Evolutionary conservation across 2,113 vertebrate species (phyloP), one percentile per base, ranked within the genome.

Genomic region (Grantiella picta): DNA sequence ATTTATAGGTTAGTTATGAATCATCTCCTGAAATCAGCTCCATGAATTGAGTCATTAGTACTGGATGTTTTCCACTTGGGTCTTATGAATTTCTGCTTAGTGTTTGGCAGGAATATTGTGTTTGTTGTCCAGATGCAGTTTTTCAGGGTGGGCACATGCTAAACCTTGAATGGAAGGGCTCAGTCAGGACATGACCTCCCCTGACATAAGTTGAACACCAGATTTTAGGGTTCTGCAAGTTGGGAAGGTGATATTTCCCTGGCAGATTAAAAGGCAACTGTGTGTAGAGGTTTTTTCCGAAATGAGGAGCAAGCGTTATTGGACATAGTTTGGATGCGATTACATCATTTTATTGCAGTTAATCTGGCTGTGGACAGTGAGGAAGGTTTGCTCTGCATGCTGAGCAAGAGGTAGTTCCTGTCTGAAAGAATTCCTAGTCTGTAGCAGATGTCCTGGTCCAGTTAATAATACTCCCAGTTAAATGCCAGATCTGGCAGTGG

Each of bases 11-110:
- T 94, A 47, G 61, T 91, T 86, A 17, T 88, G 92, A 97, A 86
- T 97, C 95, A 97, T 96, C 75, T 96, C 86, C 92, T 88, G 82
- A 91, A 83, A 95, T 95, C 91, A 96, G 90, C 92, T 95, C 68
- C 87, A 94, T 96, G 87, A 96, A 87, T 95, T 94, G 87, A 92
- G 61, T 97, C 70, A 50, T 95, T 97, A 93, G 86, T 96, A 76
- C 28, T 97, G 90, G 92, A 90, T 83, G n/a, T 83, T 96, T 95
- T 97, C 89, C 93, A 97, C 64, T 91, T 94, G 86, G 81, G 83
- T 80, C 90, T 91, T 87, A 80, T 31, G 70, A 89, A 91, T 92
- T 96, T 93, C 70, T 91, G 54, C 61, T 94, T 95, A 49, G 20
- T 84, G 22, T 94, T 97, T 97, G 96, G 94, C 97, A 97, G 89